Percentiles rank a stretch among this genome's conserved stretches.
These are phyloP conservation scores for Pristionchus fissidentatus DNA, from an alignment of 2,888 invertebrate species.

Conservation along the genomic window DNA sequence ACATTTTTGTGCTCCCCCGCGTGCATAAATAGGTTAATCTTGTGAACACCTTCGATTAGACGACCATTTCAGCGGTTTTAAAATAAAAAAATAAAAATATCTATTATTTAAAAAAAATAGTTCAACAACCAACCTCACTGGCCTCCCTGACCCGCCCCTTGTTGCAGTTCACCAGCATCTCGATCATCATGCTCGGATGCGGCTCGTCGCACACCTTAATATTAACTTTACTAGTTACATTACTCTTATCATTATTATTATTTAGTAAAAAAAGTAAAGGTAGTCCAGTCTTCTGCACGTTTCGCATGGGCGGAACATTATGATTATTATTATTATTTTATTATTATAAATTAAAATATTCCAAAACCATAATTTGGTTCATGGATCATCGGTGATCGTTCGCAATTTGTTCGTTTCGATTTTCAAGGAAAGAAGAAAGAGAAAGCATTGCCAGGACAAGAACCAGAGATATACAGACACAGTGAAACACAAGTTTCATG, in stretches of 20 bases:
- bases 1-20: too few relatives aligned
- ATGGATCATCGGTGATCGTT: too few relatives aligned
- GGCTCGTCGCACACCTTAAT: conserved; percentile 94
- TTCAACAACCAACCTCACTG: conserved; percentile 80
- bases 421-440: too few relatives aligned
- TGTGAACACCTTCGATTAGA: too few relatives aligned
- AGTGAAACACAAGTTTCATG: neutral
- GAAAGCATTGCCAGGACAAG: neutral
- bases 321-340: neutral
- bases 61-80: too few relatives aligned
- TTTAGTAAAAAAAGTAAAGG: neutral
- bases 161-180: conserved; percentile 89
- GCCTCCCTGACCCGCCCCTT: conserved; percentile 83
- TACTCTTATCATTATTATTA: neutral
- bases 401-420: too few relatives aligned
- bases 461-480: neutral
- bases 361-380: neutral
- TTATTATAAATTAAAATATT: neutral
- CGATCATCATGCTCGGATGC: conserved; percentile 91
- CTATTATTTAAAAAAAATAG: neutral
- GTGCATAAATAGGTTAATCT: too few relatives aligned
- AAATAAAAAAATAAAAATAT: conserved; percentile 7
- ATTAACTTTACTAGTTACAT: neutral
- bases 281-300: too few relatives aligned
- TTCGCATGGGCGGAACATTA: too few relatives aligned